phyloP scores from a whole-genome alignment of 2,797 vertebrate genomes.

The Alfaro cultratus region DNA sequence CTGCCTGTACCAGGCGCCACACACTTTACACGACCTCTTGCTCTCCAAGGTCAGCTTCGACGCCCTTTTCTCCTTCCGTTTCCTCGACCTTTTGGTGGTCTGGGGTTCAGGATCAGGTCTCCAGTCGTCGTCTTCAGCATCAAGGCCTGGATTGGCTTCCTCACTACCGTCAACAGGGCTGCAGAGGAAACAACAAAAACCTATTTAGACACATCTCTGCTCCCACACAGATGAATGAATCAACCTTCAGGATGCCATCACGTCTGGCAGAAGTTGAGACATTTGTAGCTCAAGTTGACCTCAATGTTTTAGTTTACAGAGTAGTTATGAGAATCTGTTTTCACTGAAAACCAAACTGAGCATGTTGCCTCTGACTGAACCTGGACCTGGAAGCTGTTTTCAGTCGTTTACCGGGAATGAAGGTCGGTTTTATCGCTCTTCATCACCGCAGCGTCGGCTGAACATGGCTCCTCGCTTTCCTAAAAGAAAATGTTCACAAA shows the following conservation, averaged over 20 bases:
- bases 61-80: background rate
- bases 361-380: background rate
- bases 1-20: slow-evolving; percentile 33
- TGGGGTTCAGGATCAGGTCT: slow-evolving; percentile 1
- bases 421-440: background rate
- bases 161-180: accelerated
- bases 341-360: background rate
- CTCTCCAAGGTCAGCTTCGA: background rate
- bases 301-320: background rate
- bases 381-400: background rate
- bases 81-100: background rate
- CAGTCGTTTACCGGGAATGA: background rate
- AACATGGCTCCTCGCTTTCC: background rate
- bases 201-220: no score
- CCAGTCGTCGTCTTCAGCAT: slow-evolving; percentile 9
- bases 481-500: background rate
- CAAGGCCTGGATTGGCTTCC: background rate
- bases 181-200: background rate
- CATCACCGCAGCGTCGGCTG: background rate
- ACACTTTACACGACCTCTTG: slow-evolving; percentile 38
- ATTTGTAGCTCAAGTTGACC: no score
- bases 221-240: no score
- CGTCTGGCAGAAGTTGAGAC: no score
- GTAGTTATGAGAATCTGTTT: background rate
- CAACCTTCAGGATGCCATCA: no score